A percentile compares a stretch with the other conserved stretches of the same genome.
Conservation (phyloP, 2,113 vertebrate species). For the Sigmodon hispidus region DNA sequence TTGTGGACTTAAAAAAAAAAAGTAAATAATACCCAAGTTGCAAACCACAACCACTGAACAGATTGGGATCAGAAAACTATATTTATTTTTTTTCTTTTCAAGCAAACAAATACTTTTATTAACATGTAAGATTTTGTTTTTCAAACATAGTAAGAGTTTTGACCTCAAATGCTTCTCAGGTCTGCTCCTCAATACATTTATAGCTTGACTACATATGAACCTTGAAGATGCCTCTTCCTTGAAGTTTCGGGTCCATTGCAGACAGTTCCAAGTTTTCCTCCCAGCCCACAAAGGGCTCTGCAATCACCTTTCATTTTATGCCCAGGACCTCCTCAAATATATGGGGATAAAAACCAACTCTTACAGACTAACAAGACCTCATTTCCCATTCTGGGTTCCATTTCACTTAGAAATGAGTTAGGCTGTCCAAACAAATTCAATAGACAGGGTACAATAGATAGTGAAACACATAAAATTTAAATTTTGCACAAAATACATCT, state of each 20-base stretch:
- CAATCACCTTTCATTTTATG: background rate
- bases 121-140: conserved; percentile 55
- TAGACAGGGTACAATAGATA: conserved; percentile 28
- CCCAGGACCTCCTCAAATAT: background rate
- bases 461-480: conserved; percentile 24
- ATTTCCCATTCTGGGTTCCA: background rate
- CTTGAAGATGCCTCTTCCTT: conserved; percentile 15
- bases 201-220: conserved; percentile 8
- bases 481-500: conserved; percentile 66
- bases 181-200: conserved; percentile 63
- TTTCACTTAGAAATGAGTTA: background rate
- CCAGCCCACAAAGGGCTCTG: background rate
- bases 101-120: conserved; percentile 80
- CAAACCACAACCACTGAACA: no score
- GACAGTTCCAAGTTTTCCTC: background rate
- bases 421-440: conserved; percentile 40
- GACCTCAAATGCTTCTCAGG: conserved; percentile 75
- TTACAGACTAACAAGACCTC: background rate
- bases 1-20: no score
- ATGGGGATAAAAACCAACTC: background rate
- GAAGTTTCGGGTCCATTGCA: background rate
- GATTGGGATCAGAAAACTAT: no score
- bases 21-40: no score
- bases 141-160: conserved; percentile 74
- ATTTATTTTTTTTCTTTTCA: no score